Evolutionary conservation across 2,888 invertebrate genomes (phyloP), one percentile per base, ranked within the genome.

Genomic region (Sepioteuthis lessoniana): DNA sequence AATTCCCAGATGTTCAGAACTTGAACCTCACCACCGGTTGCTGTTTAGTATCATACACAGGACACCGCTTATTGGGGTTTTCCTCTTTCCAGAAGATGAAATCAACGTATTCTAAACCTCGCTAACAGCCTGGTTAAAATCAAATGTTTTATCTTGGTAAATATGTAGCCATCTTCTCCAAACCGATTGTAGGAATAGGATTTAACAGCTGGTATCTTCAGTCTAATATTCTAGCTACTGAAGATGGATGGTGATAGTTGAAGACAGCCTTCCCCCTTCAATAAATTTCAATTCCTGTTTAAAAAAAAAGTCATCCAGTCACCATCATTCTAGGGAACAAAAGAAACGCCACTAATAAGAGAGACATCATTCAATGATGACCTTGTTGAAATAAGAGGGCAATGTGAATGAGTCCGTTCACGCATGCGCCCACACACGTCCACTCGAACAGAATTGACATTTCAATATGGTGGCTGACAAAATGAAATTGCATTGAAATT

Each of bases 391-490:
- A 76, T 76, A 76, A 76, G 76, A 76, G 76, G 76, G 76, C 76
- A 76, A n/a, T 76, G 16, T 35, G 76, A 76, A n/a, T 16, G 76
- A 76, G 76, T n/a, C n/a, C n/a, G 76, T n/a, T 35, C n/a, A 76
- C n/a, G 76, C 76, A 76, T 76, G n/a, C 76, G 76, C 76, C n/a
- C n/a, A n/a, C n/a, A 76, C n/a, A 13, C n/a, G n/a, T 19, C 76
- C 76, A 76, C 76, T 76, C n/a, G n/a, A 76, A n/a, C 7, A 76
- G 76, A 76, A 76, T n/a, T 76, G 76, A 76, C 76, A 76, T 76
- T 76, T 76, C 76, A n/a, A 76, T 76, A 76, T 76, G 76, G 76
- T 76, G n/a, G 76, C 76, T 76, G 76, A 76, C 76, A 76, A 76
- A 76, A 76, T 76, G 76, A 76, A 76, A 76, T 76, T n/a, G 76